Percentiles rank a stretch among this genome's conserved stretches.
Evolutionary conservation across 1,140 invertebrate species (phyloP).

Genomic region (Drosophila pachea): DNA sequence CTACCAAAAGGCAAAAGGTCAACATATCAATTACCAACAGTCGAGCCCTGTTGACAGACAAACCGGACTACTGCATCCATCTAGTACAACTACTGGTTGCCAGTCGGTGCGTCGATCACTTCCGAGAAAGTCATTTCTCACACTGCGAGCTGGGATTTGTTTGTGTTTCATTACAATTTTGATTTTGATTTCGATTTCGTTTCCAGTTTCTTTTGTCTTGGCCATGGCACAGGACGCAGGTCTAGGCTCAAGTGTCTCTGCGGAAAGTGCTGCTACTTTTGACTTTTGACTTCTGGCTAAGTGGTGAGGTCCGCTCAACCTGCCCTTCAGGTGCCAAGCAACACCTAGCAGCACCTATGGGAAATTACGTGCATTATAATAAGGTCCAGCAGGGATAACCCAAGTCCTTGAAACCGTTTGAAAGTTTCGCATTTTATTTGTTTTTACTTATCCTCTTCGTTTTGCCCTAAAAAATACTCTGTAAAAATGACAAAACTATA

Average conservation of each 20-base stretch:
- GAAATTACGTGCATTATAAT: constrained; percentile 66
- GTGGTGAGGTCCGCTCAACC: constrained; percentile 37
- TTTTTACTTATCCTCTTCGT: constrained; percentile 15
- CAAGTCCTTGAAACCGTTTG: constrained; percentile 75
- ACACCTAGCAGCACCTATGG: constrained; percentile 70
- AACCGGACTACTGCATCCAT: constrained; percentile 20
- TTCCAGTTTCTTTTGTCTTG: constrained; percentile 34
- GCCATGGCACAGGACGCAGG: background rate
- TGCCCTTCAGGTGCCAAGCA: constrained; percentile 48
- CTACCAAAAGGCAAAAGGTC: constrained; percentile 37
- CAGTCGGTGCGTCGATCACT: constrained; percentile 28
- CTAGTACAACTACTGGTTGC: constrained; percentile 14
- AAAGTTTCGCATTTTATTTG: constrained; percentile 68
- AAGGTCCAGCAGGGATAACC: constrained; percentile 51
- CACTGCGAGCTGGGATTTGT: constrained; percentile 67
- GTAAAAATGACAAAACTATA: background rate
- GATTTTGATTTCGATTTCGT: constrained; percentile 2
- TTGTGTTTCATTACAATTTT: constrained; percentile 67
- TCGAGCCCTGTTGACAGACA: constrained; percentile 63
- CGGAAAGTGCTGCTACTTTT: constrained; percentile 59
- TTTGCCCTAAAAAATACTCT: constrained; percentile 15
- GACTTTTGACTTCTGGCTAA: constrained; percentile 67
- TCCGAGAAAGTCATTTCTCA: constrained; percentile 74
- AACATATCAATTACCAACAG: constrained; percentile 74
- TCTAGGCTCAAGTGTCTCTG: constrained; percentile 46